A percentile compares a stretch with the other conserved stretches of the same genome.
Evolutionary conservation across 2,888 invertebrate species (phyloP).

Genomic region (Drosophila borealis): DNA sequence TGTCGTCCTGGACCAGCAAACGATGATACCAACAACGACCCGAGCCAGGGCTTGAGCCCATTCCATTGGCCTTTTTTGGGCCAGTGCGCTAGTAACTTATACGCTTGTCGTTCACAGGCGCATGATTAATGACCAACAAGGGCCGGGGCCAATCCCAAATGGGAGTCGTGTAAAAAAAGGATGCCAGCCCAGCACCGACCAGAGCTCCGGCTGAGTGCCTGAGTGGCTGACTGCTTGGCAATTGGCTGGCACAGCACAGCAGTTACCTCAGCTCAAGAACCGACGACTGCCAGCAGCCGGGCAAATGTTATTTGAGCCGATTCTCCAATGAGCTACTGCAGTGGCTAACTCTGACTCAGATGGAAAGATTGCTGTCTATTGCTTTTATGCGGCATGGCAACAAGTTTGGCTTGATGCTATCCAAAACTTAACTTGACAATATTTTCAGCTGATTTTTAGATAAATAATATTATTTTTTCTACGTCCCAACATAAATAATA

Average conservation of each 20-base stretch:
- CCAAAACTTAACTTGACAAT: constrained; percentile 16
- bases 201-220: constrained; percentile 14
- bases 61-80: constrained; percentile 79
- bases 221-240: constrained; percentile 34
- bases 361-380: constrained; percentile 43
- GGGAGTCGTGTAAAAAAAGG: constrained; percentile 58
- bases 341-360: constrained; percentile 44
- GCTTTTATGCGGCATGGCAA: constrained; percentile 35
- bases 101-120: constrained; percentile 78
- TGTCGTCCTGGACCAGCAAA: constrained; percentile 34
- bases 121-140: constrained; percentile 84
- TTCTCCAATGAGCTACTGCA: constrained; percentile 72
- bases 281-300: constrained; percentile 15
- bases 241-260: constrained; percentile 57
- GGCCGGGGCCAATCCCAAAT: constrained; percentile 76
- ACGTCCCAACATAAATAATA: not conserved
- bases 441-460: constrained; percentile 17
- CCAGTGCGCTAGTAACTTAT: constrained; percentile 78
- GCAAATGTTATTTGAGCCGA: constrained; percentile 70
- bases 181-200: constrained; percentile 44
- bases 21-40: constrained; percentile 32
- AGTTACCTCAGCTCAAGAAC: constrained; percentile 20
- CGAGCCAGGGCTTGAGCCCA: constrained; percentile 48
- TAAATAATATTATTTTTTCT: constrained; percentile 3
- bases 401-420: constrained; percentile 14